phyloP scores from a whole-genome alignment of 2,113 vertebrate genomes.

The Engystomops pustulosus region DNA sequence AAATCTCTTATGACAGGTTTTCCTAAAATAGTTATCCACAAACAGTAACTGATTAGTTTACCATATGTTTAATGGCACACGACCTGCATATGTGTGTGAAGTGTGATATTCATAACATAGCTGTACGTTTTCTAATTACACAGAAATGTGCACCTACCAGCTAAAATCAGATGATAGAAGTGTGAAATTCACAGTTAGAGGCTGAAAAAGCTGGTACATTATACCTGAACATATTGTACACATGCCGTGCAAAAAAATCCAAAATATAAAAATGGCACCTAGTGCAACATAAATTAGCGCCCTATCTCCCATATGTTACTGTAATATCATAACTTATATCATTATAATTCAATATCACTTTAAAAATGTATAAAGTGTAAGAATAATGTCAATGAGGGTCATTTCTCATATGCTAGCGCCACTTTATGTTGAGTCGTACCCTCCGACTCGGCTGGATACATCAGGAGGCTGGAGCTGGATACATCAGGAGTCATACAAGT shows the following conservation, averaged over 20 bases:
- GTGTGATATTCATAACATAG: background rate
- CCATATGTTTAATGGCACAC: background rate
- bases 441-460: no score
- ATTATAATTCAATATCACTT: background rate
- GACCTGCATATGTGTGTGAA: background rate
- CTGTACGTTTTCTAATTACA: background rate
- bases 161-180: background rate
- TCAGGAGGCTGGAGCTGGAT: no score
- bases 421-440: no score
- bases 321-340: no score
- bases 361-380: no score
- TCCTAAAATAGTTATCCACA: constrained; percentile 5
- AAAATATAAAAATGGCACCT: background rate
- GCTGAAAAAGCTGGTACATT: background rate
- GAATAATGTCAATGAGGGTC: no score
- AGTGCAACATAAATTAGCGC: background rate
- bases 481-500: no score
- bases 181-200: background rate
- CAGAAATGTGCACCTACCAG: background rate
- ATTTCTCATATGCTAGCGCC: no score
- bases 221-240: background rate
- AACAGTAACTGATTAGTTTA: no score
- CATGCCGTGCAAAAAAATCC: no score
- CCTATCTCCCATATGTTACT: background rate
- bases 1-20: background rate